Conservation (phyloP, 1,140 invertebrate genomes). For the Sarcophaga peregrina region DNA sequence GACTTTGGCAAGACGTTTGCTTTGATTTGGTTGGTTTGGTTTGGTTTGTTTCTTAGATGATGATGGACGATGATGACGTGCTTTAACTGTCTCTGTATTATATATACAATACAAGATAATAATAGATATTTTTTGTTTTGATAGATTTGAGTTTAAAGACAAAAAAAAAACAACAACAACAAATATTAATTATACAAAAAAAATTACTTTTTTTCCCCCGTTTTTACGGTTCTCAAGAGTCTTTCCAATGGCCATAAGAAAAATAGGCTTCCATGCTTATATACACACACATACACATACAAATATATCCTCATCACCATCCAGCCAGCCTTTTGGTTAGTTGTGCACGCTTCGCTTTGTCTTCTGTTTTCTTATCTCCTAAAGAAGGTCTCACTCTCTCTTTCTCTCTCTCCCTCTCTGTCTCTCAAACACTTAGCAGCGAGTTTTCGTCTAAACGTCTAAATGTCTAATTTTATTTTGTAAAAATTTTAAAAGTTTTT, state of each 20-base stretch:
- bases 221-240: not conserved
- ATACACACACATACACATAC: not conserved
- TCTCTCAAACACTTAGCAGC: not conserved
- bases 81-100: slow-evolving; percentile 7
- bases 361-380: not conserved
- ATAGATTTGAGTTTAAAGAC: not conserved
- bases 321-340: not conserved
- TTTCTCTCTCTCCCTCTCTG: too few species aligned
- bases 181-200: not conserved
- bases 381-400: too few species aligned
- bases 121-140: slow-evolving; percentile 6
- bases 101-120: slow-evolving; percentile 16
- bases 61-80: not conserved
- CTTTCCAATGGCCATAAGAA: not conserved
- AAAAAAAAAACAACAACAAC: not conserved
- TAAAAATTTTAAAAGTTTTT: too few species aligned
- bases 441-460: not conserved
- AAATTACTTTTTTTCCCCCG: not conserved
- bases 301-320: not conserved
- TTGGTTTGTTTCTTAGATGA: too few species aligned
- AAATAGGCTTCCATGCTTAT: not conserved
- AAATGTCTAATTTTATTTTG: too few species aligned
- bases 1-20: not conserved
- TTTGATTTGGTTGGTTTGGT: too few species aligned
- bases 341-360: not conserved